phyloP scores from a whole-genome alignment of 2,797 vertebrate species.

The Myotis planiceps region DNA sequence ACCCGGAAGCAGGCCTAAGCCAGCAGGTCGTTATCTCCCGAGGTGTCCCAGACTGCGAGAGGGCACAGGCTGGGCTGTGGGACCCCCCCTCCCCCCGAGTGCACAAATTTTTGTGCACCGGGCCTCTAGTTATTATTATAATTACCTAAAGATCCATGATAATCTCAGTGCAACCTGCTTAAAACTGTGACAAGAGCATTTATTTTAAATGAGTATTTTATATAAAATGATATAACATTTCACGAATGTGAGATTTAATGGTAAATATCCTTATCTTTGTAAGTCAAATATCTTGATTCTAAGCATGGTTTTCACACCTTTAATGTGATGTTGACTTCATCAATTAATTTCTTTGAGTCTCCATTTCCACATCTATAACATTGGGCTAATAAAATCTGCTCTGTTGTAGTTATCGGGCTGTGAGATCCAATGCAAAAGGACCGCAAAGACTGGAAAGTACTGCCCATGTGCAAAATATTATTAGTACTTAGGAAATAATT shows the following conservation, averaged over 20 bases:
- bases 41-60: too few species aligned
- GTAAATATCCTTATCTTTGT: neutral
- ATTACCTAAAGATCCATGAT: neutral
- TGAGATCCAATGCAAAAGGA: conserved; percentile 2
- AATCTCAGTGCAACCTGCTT: neutral
- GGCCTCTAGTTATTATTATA: neutral
- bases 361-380: neutral
- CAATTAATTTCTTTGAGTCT: neutral
- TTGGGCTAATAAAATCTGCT: neutral
- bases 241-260: neutral
- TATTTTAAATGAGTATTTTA: neutral
- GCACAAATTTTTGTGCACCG: too few species aligned
- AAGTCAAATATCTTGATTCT: neutral
- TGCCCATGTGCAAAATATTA: conserved; percentile 3
- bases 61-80: too few species aligned
- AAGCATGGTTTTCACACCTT: neutral
- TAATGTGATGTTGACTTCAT: neutral
- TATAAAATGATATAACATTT: neutral
- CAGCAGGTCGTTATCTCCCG: too few species aligned
- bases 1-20: too few species aligned
- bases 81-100: too few species aligned
- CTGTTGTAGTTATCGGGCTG: neutral
- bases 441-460: neutral
- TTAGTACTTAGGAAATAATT: conserved; percentile 23
- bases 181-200: neutral